Percentiles rank a stretch among this genome's conserved stretches.
Conservation (phyloP, 2,888 invertebrate species). For the Parasteatoda lunata region DNA sequence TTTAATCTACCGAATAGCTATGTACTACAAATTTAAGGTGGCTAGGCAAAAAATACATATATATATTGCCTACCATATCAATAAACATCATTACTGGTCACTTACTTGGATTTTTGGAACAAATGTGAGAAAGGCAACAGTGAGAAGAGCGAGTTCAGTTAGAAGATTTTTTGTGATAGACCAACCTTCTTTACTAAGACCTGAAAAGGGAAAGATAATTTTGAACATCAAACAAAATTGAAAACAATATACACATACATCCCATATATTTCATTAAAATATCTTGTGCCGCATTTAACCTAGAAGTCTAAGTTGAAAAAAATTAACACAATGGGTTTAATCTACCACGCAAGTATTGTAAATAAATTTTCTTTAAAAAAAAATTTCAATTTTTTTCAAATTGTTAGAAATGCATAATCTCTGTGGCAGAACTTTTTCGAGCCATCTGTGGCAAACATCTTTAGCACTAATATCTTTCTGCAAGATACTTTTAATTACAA, state of each 20-base stretch:
- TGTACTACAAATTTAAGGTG: no score
- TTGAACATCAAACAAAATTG: background rate
- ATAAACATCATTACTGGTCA: background rate
- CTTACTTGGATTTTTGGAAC: conserved; percentile 91
- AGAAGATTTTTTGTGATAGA: conserved; percentile 95
- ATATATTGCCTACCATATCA: no score
- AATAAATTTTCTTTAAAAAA: background rate
- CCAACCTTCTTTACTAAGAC: conserved; percentile 98
- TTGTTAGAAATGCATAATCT: background rate
- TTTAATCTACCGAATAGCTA: no score
- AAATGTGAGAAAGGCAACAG: conserved; percentile 94
- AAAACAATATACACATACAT: background rate
- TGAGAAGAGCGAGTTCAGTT: conserved; percentile 92
- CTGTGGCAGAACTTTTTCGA: no score
- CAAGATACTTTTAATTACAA: no score
- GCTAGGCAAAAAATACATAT: no score
- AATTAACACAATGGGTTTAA: no score
- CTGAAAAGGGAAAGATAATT: conserved; percentile 76
- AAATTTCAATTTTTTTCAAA: background rate
- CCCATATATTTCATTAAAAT: background rate
- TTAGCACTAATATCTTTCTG: no score
- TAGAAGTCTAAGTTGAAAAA: background rate
- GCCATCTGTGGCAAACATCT: no score
- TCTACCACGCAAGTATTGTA: background rate
- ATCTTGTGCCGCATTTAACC: background rate